These are phyloP conservation scores for Microctenopoma stevenorrisi DNA, from an alignment of 2,797 vertebrate species.

Conservation along the genomic window DNA sequence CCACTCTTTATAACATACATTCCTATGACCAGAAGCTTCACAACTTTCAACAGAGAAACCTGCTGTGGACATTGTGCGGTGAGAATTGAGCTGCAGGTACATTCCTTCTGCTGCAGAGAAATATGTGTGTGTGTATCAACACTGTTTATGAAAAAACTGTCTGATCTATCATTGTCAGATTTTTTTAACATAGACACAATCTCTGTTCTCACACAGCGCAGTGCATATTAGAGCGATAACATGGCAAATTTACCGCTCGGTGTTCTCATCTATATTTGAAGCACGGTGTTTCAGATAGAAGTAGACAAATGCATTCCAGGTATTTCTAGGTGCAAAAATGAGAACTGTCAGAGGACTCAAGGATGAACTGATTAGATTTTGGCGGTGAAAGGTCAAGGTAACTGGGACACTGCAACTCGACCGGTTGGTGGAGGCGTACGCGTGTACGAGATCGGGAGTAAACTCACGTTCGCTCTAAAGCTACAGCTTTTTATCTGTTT, in stretches of 20 bases:
- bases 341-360: neutral
- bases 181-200: neutral
- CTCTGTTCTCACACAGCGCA: too few species aligned
- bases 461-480: too few species aligned
- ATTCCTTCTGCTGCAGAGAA: neutral
- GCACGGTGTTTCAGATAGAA: neutral
- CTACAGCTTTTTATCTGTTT: too few species aligned
- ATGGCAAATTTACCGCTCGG: neutral
- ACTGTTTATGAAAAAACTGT: neutral
- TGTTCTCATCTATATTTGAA: neutral
- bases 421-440: too few species aligned
- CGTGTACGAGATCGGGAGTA: too few species aligned
- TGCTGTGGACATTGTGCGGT: constrained; percentile 3
- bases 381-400: neutral
- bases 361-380: neutral
- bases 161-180: neutral
- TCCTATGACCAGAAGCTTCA: constrained; percentile 4
- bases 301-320: neutral
- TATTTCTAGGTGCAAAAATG: neutral
- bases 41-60: constrained; percentile 13
- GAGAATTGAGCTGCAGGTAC: constrained; percentile 14
- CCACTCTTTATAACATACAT: constrained; percentile 10
- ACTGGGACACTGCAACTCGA: too few species aligned
- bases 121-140: neutral
- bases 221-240: neutral